These are phyloP conservation scores for Samia ricini DNA, from an alignment of 1,140 invertebrate genomes.

Conservation along the genomic window DNA sequence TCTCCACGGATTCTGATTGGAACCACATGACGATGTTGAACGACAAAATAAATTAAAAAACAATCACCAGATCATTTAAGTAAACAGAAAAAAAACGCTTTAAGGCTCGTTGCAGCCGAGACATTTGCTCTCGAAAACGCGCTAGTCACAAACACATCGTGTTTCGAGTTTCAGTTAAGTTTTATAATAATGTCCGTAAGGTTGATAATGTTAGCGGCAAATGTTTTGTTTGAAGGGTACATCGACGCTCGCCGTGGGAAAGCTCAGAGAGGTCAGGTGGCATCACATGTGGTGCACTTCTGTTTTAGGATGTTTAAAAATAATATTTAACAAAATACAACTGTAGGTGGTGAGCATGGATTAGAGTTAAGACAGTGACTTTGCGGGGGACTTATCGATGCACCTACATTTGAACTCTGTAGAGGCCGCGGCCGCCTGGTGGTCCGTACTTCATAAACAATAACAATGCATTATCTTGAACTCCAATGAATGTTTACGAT, in stretches of 20 bases:
- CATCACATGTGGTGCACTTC: conserved; percentile 66
- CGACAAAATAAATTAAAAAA: conserved; percentile 73
- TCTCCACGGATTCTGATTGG: conserved; percentile 58
- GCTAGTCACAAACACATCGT: conserved; percentile 25
- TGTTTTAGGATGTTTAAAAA: conserved; percentile 67
- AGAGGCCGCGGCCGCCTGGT: conserved; percentile 37
- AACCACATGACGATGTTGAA: conserved; percentile 68
- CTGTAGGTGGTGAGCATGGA: conserved; percentile 38
- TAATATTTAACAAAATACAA: conserved; percentile 68
- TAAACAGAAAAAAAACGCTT: conserved; percentile 65
- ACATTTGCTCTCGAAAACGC: conserved; percentile 64
- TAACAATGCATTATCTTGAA: conserved; percentile 55
- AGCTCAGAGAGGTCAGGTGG: conserved; percentile 68
- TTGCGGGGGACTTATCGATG: conserved; percentile 54
- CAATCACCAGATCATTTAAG: conserved; percentile 74
- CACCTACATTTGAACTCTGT: conserved; percentile 27
- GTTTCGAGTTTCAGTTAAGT: conserved; percentile 24
- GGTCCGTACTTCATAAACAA: conserved; percentile 70
- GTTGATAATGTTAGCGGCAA: conserved; percentile 44
- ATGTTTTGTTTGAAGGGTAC: conserved; percentile 54
- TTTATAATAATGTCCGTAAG: conserved; percentile 17
- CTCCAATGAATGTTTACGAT: conserved; percentile 48
- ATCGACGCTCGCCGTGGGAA: conserved; percentile 63
- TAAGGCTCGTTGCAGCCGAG: conserved; percentile 56
- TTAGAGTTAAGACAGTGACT: conserved; percentile 33